Evolutionary conservation across 2,113 vertebrate species (phyloP).

Genomic region (Macroglossus sobrinus): DNA sequence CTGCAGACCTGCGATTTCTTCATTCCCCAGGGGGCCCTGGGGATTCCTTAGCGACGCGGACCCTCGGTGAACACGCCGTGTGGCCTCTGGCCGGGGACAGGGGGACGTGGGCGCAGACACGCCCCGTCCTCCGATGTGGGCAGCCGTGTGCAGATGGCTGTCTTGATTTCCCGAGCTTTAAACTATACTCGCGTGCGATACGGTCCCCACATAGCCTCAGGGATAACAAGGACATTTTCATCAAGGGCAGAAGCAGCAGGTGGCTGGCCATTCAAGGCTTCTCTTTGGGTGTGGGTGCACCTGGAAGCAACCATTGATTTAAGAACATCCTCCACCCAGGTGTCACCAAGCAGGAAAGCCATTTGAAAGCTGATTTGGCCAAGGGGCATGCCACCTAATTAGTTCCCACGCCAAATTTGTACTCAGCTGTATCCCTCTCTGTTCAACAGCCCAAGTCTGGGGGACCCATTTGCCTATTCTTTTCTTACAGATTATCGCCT

Average conservation of each 20-base stretch:
- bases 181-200: not conserved
- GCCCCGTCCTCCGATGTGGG: not conserved
- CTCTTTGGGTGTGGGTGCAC: not conserved
- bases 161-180: not conserved
- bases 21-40: fast-evolving
- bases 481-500: not conserved
- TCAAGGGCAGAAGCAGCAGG: not conserved
- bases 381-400: not conserved
- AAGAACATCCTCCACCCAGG: not conserved
- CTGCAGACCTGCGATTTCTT: not conserved
- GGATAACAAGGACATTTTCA: not conserved
- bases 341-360: not conserved
- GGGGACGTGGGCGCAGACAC: not conserved
- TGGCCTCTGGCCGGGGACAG: not conserved
- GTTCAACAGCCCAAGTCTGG: not conserved
- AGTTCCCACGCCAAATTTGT: not conserved
- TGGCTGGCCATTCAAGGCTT: not conserved
- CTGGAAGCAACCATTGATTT: not conserved
- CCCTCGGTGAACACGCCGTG: not conserved
- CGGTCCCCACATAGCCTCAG: not conserved
- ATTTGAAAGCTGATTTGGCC: not conserved
- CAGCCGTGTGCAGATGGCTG: not conserved
- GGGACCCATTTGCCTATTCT: not conserved
- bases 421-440: not conserved
- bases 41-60: not conserved